A percentile compares a stretch with the other conserved stretches of the same genome.
Conservation (phyloP, 2,797 vertebrate species). For the Streptopelia turtur region DNA sequence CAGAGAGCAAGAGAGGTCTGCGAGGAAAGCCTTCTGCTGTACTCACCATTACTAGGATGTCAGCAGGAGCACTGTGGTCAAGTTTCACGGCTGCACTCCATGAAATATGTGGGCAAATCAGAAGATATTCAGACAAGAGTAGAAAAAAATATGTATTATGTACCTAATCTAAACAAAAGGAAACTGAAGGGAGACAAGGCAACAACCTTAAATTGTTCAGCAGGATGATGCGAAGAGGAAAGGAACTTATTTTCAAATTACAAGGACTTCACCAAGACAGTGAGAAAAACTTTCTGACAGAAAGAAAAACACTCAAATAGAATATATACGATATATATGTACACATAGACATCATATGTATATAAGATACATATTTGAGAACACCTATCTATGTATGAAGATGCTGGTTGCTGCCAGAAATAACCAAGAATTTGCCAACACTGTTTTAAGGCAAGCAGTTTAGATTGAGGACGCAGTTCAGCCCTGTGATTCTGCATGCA, state of each 20-base stretch:
- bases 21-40: neutral
- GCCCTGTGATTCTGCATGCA: neutral
- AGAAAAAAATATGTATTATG: neutral
- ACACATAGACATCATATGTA: too few species aligned
- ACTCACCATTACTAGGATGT: neutral
- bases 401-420: neutral
- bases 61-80: neutral
- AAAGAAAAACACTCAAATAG: neutral
- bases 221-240: neutral
- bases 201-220: neutral
- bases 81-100: neutral
- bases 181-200: neutral
- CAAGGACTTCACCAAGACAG: neutral
- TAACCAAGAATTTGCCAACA: neutral
- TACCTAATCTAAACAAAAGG: constrained; percentile 2
- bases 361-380: neutral
- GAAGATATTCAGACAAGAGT: neutral
- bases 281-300: neutral
- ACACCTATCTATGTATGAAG: neutral
- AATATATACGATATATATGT: neutral
- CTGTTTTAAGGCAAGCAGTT: neutral
- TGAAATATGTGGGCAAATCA: accelerated
- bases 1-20: neutral
- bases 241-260: neutral
- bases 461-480: neutral